Evolutionary conservation across 2,113 vertebrate genomes (phyloP), one percentile per base, ranked within the genome.

Genomic region (Saguinus imperator): DNA sequence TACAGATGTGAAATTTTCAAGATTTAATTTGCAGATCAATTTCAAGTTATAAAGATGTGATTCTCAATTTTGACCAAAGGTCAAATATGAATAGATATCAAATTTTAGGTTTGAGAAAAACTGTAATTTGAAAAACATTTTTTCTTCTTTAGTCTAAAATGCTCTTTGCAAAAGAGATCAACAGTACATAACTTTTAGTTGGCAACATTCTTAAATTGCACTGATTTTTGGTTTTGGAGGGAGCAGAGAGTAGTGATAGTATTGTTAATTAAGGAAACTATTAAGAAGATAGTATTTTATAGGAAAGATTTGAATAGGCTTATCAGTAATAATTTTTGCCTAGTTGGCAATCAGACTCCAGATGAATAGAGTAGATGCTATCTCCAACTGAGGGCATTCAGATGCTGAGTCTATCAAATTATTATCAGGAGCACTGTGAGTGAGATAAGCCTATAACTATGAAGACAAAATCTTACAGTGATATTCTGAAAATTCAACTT

Each of bases 401-500:
- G 84, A 90, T 80, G n/a, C n/a, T 76, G 57, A 87, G 21, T 87
- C 37, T 94, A 85, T 94, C 89, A 88, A 95, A 90, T 92, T 87
- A 87, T 85, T 48, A 81, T 89, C 29, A 96, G 45, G 13, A 94
- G 25, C 82, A 32, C 40, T 79, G 61, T 8, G 20, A 23, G 52
- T 87, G 57, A 92, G 79, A 84, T 50, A 84, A 87, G 72, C 21
- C 70, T 76, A 9, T 45, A 97, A 87, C n/a, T 58, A 23, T 3
- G 21, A 75, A 92, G 73, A 95, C 23, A 85, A 87, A 89, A 45
- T 87, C 20, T 90, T 77, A 16, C 23, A 89, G 20, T 81, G 93
- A 55, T 45, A 50, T 84, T 92, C 70, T 93, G 35, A n/a, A 93
- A 91, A 94, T 90, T 94, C 87, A 87, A 12, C 76, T 97, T 94